Percentiles rank a stretch among this genome's conserved stretches.
Evolutionary conservation across 2,113 vertebrate species (phyloP).

Genomic region (Asarcornis scutulata): DNA sequence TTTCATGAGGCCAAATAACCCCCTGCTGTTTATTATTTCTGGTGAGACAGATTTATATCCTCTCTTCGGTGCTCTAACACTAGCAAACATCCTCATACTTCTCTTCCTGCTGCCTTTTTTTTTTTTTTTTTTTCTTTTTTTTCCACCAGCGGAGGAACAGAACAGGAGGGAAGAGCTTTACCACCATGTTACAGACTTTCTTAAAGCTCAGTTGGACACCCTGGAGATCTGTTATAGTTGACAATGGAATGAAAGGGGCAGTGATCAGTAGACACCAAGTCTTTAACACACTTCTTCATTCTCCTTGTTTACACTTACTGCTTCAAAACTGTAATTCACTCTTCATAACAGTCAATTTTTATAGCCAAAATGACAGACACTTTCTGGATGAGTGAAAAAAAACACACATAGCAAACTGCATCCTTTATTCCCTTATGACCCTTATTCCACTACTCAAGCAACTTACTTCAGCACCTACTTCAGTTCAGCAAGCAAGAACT

Average conservation of each 20-base stretch:
- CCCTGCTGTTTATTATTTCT: neutral
- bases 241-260: neutral
- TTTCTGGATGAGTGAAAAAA: neutral
- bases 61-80: neutral
- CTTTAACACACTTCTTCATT: neutral
- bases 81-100: neutral
- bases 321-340: neutral
- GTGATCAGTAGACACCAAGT: neutral
- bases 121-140: neutral
- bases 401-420: neutral
- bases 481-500: neutral
- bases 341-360: neutral
- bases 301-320: neutral
- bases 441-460: neutral
- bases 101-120: neutral
- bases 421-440: neutral
- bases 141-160: neutral
- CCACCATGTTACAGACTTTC: neutral
- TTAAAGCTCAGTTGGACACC: neutral
- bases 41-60: neutral
- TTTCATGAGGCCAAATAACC: neutral
- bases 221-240: neutral
- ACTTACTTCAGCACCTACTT: neutral
- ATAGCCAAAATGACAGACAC: neutral
- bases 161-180: neutral